Percentiles rank a stretch among this genome's conserved stretches.
Evolutionary conservation across 2,113 vertebrate species (phyloP).

Genomic region (Clarias batrachus): DNA sequence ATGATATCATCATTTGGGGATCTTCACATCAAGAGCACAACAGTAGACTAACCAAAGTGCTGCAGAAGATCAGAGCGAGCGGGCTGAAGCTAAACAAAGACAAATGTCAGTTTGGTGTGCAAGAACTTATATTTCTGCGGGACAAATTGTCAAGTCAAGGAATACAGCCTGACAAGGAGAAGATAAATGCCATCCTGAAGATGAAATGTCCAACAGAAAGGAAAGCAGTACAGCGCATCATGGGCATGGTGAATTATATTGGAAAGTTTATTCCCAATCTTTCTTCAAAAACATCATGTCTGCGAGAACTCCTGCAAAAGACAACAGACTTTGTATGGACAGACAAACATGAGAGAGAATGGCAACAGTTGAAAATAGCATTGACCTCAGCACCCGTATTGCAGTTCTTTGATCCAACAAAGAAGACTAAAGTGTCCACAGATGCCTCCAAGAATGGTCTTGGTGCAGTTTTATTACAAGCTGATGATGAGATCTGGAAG

Average conservation of each 20-base stretch:
- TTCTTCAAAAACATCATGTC: neutral
- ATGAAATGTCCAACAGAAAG: neutral
- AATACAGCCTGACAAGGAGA: neutral
- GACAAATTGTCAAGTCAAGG: neutral
- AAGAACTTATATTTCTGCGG: neutral
- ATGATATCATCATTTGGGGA: no score
- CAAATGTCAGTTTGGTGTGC: neutral
- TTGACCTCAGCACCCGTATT: neutral
- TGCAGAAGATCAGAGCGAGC: no score
- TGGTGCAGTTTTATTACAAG: no score
- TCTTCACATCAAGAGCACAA: no score
- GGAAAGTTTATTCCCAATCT: neutral
- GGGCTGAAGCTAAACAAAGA: neutral
- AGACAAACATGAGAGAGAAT: neutral
- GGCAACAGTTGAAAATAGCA: neutral
- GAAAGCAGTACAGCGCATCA: neutral
- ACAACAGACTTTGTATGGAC: neutral
- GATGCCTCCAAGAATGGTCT: no score
- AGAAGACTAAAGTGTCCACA: neutral
- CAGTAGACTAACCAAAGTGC: no score
- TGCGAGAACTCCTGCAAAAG: neutral
- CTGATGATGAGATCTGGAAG: neutral
- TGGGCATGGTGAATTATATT: neutral
- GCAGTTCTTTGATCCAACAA: neutral
- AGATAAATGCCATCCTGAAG: neutral